Base-by-base conservation (phyloP, 2,888 invertebrate species). In the Cartodere bifasciata region DNA sequence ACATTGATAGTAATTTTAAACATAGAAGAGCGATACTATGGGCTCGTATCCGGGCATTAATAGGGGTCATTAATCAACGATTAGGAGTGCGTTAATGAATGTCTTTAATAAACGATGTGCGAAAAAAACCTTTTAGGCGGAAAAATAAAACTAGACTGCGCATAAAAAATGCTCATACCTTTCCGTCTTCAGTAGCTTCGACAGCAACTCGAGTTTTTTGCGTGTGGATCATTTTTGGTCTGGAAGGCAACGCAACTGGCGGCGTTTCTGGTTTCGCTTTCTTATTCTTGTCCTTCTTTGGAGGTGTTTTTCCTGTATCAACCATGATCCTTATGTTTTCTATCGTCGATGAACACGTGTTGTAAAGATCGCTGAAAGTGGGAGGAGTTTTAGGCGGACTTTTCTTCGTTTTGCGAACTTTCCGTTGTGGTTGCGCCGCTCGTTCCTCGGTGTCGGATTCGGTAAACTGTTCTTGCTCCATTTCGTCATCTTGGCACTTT, bases 141-240 rank as follows among this genome's bases (percentile, higher is more conserved):
- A n/a, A n/a, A n/a, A n/a, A n/a, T n/a, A n/a, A n/a, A n/a, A n/a
- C n/a, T n/a, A n/a, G n/a, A n/a, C n/a, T n/a, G n/a, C n/a, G n/a
- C n/a, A n/a, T n/a, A n/a, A n/a, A n/a, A n/a, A n/a, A n/a, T n/a
- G n/a, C n/a, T n/a, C n/a, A n/a, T n/a, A n/a, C 60, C 31, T 69
- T 68, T 0, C 67, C 65, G 10, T 67, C 67, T 30, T 66, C 66
- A 5, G 56, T 58, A 2, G 63, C 59, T 29, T 67, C 67, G 1
- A 65, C 62, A 1, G 69, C 58, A 2, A 68, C 64, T 17, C 67
- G 57, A 27, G 69, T 67, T 45, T 73, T 76, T 49, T 77, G 75
- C 0, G 82, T 82, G 52, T 81, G 81, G 43, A 82, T 82, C 81
- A 82, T 81, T 48, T 75, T 75, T 3, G 80, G 79, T 16, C 79